Percentiles rank a stretch among this genome's conserved stretches.
Evolutionary conservation across 2,888 invertebrate genomes (phyloP).

Genomic region (Eurytoma californica): DNA sequence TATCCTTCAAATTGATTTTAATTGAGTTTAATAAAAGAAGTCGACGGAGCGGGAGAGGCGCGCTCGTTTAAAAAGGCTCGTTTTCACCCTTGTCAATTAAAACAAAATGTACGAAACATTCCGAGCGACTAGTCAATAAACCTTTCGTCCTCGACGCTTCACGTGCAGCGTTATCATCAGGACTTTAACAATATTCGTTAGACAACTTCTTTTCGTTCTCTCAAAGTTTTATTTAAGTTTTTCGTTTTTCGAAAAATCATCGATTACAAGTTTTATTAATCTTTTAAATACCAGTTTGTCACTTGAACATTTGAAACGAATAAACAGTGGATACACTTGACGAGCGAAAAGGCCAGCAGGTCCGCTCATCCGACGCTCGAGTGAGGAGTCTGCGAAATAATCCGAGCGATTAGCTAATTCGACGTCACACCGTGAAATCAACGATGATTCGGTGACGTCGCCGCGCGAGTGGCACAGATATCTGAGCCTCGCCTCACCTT

Average conservation of each 20-base stretch:
- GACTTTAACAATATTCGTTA: too few relatives aligned
- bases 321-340: too few relatives aligned
- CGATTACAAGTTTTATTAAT: too few relatives aligned
- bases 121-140: conserved; percentile 22
- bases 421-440: conserved; percentile 14
- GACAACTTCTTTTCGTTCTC: too few relatives aligned
- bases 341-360: too few relatives aligned
- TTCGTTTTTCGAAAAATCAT: too few relatives aligned
- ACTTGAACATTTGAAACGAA: too few relatives aligned
- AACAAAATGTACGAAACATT: conserved; percentile 29
- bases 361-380: too few relatives aligned
- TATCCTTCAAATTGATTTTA: conserved; percentile 53
- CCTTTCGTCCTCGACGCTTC: conserved; percentile 12
- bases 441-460: conserved; percentile 2
- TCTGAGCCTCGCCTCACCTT: conserved; percentile 12
- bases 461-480: conserved; percentile 39
- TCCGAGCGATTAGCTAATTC: background rate
- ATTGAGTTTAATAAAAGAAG: conserved; percentile 55
- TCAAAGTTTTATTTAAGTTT: too few relatives aligned
- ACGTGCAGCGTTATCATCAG: conserved; percentile 1
- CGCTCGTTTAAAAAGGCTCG: conserved; percentile 34
- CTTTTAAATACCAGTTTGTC: too few relatives aligned
- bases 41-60: conserved; percentile 25
- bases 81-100: conserved; percentile 49
- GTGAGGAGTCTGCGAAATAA: too few relatives aligned